These are phyloP conservation scores for Catharus bicknelli DNA, from an alignment of 2,113 vertebrate species.

Conservation along the genomic window DNA sequence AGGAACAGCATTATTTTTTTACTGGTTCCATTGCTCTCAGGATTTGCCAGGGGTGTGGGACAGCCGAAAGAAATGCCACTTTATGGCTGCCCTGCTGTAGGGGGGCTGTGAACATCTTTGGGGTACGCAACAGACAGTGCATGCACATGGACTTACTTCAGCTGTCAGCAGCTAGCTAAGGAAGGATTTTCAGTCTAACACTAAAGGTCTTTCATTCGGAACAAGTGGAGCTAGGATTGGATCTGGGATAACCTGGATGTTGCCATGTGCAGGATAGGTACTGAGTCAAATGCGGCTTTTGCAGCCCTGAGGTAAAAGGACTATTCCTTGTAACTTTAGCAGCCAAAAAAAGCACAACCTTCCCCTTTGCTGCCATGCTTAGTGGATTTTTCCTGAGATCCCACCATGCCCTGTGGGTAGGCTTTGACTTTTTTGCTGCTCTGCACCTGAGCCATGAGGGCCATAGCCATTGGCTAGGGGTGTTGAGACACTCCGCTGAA, in stretches of 20 bases:
- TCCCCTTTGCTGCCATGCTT: accelerated
- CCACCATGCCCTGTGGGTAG: neutral
- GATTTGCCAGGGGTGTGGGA: accelerated
- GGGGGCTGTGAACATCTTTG: neutral
- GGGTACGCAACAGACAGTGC: neutral
- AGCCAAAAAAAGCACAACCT: neutral
- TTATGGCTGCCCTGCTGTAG: neutral
- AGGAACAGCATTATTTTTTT: neutral
- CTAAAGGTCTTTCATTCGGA: neutral
- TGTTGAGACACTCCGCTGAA: neutral
- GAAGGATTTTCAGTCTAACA: neutral
- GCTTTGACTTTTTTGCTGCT: neutral
- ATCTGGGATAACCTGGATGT: neutral
- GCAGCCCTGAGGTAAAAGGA: neutral
- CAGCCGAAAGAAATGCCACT: neutral
- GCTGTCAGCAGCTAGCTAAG: neutral
- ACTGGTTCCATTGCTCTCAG: neutral
- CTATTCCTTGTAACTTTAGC: neutral
- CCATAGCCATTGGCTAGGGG: neutral
- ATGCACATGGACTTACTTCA: neutral
- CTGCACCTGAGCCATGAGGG: accelerated
- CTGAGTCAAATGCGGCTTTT: neutral
- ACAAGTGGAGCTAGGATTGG: neutral
- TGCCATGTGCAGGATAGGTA: neutral
- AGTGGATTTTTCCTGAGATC: neutral